Evolutionary conservation across 2,888 invertebrate genomes (phyloP).

Genomic region (Lycocerus yunnanus): DNA sequence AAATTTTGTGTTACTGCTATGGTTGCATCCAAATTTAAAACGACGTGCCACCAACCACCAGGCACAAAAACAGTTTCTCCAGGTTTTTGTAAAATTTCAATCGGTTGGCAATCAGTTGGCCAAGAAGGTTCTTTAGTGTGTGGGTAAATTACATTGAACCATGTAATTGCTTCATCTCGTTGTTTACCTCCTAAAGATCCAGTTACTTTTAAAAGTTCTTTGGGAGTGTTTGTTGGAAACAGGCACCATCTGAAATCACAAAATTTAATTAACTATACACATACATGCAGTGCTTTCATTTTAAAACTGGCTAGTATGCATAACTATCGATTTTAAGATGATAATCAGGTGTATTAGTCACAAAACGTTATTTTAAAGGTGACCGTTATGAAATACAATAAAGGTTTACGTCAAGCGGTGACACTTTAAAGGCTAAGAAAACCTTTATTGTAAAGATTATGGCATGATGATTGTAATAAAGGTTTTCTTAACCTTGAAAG

Average conservation of each 20-base stretch:
- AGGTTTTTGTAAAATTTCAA: conserved; percentile 93
- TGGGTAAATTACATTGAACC: conserved; percentile 96
- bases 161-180: conserved; percentile 96
- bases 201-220: conserved; percentile 91
- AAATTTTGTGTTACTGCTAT: conserved; percentile 99
- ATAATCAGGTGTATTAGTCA: no score
- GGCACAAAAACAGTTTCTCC: conserved; percentile 99
- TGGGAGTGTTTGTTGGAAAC: conserved; percentile 95
- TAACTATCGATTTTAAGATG: no score
- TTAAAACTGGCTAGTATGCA: no score
- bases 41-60: conserved; percentile 99
- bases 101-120: conserved; percentile 90
- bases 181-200: conserved; percentile 94
- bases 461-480: no score
- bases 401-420: no score
- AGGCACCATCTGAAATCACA: conserved; percentile 87
- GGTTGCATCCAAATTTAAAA: conserved; percentile 93
- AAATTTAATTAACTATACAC: background rate
- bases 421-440: no score
- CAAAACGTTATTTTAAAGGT: no score
- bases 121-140: conserved; percentile 85
- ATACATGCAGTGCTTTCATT: background rate
- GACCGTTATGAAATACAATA: no score
- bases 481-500: no score
- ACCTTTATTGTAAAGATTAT: no score